Evolutionary conservation across 2,113 vertebrate species (phyloP).

Genomic region (Maccullochella peelii): DNA sequence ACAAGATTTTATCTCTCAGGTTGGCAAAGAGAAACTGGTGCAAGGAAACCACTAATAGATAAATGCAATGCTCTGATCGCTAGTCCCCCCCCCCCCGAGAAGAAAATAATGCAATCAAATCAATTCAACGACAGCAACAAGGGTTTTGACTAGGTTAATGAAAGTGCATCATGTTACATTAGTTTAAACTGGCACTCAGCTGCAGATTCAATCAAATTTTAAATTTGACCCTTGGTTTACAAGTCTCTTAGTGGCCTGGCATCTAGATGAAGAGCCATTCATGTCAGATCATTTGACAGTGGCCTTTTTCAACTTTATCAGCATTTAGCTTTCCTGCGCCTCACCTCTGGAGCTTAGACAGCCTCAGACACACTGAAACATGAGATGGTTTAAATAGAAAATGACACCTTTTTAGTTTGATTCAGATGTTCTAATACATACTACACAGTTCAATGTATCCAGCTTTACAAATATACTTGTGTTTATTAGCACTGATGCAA

Average conservation of each 20-base stretch:
- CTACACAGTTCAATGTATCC: neutral
- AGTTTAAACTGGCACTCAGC: neutral
- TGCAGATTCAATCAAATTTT: neutral
- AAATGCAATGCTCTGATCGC: neutral
- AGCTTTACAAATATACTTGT: neutral
- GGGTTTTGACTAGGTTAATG: slow-evolving; percentile 28
- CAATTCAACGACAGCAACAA: neutral
- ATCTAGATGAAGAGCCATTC: neutral
- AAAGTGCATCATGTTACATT: slow-evolving; percentile 1
- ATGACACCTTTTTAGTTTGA: neutral
- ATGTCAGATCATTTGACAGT: neutral
- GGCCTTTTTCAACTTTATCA: neutral
- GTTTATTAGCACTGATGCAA: neutral
- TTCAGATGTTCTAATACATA: neutral
- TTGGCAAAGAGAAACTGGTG: slow-evolving; percentile 19
- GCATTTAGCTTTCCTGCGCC: neutral
- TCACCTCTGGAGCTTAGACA: neutral
- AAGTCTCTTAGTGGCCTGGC: neutral
- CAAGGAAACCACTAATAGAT: slow-evolving; percentile 19
- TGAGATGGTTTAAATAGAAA: neutral
- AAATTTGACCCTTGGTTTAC: neutral
- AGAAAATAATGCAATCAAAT: slow-evolving; percentile 20
- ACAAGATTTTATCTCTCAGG: slow-evolving; percentile 7
- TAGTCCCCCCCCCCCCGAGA: neutral
- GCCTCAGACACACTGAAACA: neutral